A percentile compares a stretch with the other conserved stretches of the same genome.
phyloP scores from a whole-genome alignment of 2,888 invertebrate genomes.

The Pardosa pseudoannulata region DNA sequence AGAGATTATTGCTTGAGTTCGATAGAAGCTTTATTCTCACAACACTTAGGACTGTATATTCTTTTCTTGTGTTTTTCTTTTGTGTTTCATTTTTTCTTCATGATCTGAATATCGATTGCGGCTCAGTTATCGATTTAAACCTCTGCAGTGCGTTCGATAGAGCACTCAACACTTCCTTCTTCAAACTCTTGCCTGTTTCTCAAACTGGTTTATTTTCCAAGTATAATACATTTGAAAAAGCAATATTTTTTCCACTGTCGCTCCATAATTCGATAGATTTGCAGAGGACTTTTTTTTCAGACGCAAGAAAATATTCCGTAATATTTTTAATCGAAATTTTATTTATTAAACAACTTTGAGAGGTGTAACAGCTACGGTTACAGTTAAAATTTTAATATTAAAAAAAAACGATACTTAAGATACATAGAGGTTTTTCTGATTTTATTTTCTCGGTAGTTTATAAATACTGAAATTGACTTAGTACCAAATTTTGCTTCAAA shows the following conservation, averaged over 20 bases:
- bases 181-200: slow-evolving; percentile 18
- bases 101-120: slow-evolving; percentile 41
- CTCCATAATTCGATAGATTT: slow-evolving; percentile 10
- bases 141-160: slow-evolving; percentile 1
- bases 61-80: slow-evolving; percentile 11
- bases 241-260: not conserved
- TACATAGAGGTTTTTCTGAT: too few relatives aligned
- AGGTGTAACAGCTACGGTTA: too few relatives aligned
- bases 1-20: slow-evolving; percentile 39
- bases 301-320: too few relatives aligned
- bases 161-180: not conserved
- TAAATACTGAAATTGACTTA: too few relatives aligned
- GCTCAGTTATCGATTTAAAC: slow-evolving; percentile 44
- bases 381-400: too few relatives aligned
- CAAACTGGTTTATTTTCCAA: slow-evolving; percentile 8
- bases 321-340: too few relatives aligned
- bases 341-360: too few relatives aligned
- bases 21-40: slow-evolving; percentile 32
- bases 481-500: too few relatives aligned
- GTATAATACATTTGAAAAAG: slow-evolving; percentile 14
- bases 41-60: slow-evolving; percentile 31
- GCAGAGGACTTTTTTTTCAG: too few relatives aligned
- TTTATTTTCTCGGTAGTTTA: too few relatives aligned
- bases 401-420: too few relatives aligned
- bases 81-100: slow-evolving; percentile 14